Base-by-base conservation (phyloP, 1,140 invertebrate species). In the Drosophila serrata region DNA sequence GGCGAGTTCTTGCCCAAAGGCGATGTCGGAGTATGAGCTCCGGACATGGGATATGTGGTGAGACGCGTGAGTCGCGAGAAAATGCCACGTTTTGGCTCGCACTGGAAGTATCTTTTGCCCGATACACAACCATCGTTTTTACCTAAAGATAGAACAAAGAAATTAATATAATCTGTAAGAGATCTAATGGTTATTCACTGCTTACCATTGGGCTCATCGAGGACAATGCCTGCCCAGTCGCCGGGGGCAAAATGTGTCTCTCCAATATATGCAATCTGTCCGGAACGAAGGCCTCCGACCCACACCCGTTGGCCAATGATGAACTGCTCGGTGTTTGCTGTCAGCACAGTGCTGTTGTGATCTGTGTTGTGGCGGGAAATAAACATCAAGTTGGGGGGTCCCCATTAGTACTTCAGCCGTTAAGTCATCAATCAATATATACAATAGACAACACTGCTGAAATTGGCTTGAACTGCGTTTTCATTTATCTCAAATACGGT, bases 71-170 rank as follows among this genome's bases (percentile, higher is more conserved):
- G 94, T 2, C 98, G 95, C 33, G 98, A 98, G 93, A 99, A 99
- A 27, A 99, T 96, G 8, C 99, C 99, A 35, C 96, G 95, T 82
- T 98, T 98, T 7, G 97, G 95, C 93, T 98, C 97, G 93, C 98
- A 99, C 93, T 99, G 98, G 92, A 99, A 99, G 92, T 99, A 99
- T 33, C 96, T 94, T 24, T 96, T 95, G 33, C 98, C 98, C 58
- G 96, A 96, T 45, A 99, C 98, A 19, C 98, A 97, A 17, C 99
- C 99, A 94, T 99, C 98, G 93, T 99, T 99, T 94, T 99, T 99
- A 43, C 97, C 97, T 98, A 91, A 63, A 39, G 48, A 9, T 48
- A 19, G n/a, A n/a, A n/a, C n/a, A 8, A 12, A 6, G 4, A 2
- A 4, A 3, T 39, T 35, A 3, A 12, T n/a, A 15, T n/a, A 1